These are phyloP conservation scores for Drosophila ananassae DNA, from an alignment of 1,140 invertebrate species.

Conservation along the genomic window DNA sequence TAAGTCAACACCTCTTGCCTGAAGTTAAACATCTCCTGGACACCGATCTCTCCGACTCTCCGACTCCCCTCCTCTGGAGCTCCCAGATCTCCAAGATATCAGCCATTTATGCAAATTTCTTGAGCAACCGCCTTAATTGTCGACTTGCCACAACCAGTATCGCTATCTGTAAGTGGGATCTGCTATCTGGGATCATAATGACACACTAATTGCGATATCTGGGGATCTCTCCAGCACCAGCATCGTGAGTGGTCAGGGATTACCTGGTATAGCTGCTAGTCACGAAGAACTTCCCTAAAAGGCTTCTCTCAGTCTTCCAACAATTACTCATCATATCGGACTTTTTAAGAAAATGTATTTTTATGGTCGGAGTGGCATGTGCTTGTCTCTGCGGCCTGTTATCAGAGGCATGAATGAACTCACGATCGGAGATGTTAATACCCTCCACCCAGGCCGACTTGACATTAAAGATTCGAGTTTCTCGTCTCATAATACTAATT, in stretches of 20 bases:
- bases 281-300: constrained; percentile 43
- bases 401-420: constrained; percentile 78
- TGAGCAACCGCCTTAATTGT: constrained; percentile 34
- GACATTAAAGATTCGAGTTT: constrained; percentile 64
- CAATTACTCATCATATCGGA: constrained; percentile 19
- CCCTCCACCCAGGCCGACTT: constrained; percentile 65
- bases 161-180: neutral
- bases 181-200: constrained; percentile 50
- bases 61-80: neutral
- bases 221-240: constrained; percentile 6
- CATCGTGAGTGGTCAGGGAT: constrained; percentile 18
- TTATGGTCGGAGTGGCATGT: neutral
- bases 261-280: constrained; percentile 12
- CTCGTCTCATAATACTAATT: constrained; percentile 58
- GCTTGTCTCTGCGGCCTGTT: constrained; percentile 39
- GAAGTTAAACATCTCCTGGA: neutral
- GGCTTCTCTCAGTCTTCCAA: constrained; percentile 1
- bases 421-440: constrained; percentile 74
- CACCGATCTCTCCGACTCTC: neutral
- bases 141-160: constrained; percentile 29
- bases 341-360: neutral
- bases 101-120: constrained; percentile 28
- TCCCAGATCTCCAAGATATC: neutral
- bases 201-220: constrained; percentile 57
- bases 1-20: too few species aligned